Conservation (phyloP, 1,140 invertebrate species). For the Temnothorax nylanderi region DNA sequence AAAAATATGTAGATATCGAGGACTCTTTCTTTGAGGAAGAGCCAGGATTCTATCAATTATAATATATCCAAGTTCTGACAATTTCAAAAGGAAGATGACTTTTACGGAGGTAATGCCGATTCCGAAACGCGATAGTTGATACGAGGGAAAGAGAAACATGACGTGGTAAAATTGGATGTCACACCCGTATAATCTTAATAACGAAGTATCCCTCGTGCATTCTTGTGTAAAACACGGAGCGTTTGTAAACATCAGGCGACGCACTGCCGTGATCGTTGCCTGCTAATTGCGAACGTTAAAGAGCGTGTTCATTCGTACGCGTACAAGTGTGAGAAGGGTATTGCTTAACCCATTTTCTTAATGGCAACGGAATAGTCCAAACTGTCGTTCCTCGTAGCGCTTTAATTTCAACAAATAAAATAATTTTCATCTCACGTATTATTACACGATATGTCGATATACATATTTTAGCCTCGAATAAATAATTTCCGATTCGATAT, state of each 20-base stretch:
- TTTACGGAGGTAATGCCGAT: background rate
- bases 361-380: background rate
- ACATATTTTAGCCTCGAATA: background rate
- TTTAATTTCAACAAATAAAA: background rate
- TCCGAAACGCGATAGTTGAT: background rate
- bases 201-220: conserved; percentile 1
- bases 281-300: conserved; percentile 18
- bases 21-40: background rate
- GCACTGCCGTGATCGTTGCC: conserved; percentile 5
- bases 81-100: background rate
- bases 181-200: conserved; percentile 35
- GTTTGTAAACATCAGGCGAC: background rate
- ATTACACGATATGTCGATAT: no score
- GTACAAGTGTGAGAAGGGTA: background rate
- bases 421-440: background rate
- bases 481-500: background rate
- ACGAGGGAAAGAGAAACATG: conserved; percentile 2
- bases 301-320: background rate
- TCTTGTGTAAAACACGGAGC: background rate
- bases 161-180: conserved; percentile 12
- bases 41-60: background rate
- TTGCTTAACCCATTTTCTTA: background rate
- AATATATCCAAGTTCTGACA: background rate
- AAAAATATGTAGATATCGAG: background rate
- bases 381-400: background rate